phyloP scores from a whole-genome alignment of 2,888 invertebrate genomes.

The Iphiclides podalirius region DNA sequence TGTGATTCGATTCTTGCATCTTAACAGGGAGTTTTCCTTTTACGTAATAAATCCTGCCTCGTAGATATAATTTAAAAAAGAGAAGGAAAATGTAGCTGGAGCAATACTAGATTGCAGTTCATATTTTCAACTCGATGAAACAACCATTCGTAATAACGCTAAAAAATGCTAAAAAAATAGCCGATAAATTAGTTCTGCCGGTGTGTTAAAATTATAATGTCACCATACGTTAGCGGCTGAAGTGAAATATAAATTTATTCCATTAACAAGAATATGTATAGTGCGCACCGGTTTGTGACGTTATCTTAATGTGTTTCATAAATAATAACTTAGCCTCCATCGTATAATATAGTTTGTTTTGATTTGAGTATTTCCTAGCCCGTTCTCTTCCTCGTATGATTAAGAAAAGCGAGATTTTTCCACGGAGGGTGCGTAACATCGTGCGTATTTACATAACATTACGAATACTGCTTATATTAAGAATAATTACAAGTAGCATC shows the following conservation, averaged over 20 bases:
- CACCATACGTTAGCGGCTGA: conserved; percentile 4
- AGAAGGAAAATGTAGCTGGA: not conserved
- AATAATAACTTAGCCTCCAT: conserved; percentile 22
- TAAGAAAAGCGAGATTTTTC: conserved; percentile 15
- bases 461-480: no score
- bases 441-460: not conserved
- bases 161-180: not conserved
- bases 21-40: no score
- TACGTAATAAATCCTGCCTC: not conserved
- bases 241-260: conserved; percentile 20
- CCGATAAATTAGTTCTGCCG: no score
- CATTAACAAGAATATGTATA: conserved; percentile 10
- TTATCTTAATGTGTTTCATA: conserved; percentile 21
- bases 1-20: no score
- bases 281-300: conserved; percentile 18
- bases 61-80: not conserved
- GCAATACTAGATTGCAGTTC: not conserved
- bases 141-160: not conserved
- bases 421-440: not conserved
- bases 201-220: conserved; percentile 11
- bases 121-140: not conserved
- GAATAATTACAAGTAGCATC: no score
- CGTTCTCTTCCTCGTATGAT: conserved; percentile 20
- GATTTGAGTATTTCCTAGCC: conserved; percentile 22
- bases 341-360: conserved; percentile 15